Base-by-base conservation (phyloP, 2,888 invertebrate species). In the Brassicogethes aeneus region DNA sequence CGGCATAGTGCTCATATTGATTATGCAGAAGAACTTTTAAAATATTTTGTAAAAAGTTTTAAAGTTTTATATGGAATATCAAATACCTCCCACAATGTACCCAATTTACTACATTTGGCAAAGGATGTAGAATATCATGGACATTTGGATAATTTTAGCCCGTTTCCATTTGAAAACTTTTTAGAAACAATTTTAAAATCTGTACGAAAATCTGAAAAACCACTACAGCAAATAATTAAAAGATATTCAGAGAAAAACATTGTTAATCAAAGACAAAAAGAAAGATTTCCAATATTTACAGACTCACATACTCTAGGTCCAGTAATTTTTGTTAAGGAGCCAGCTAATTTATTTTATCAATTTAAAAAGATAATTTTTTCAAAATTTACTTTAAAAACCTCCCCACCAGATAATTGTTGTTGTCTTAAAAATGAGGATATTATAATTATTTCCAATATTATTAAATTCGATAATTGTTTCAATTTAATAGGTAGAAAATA, bases 1-100 rank as follows among this genome's bases (percentile, higher is more conserved):
- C 23, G 23, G 23, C 23, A 23, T 23, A 23, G 7, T 23, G 23
- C 23, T 23, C 23, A 7, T 23, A 23, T 23, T 7, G 10, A 23
- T 23, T 23, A 23, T 23, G 23, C 23, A 23, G 23, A 23, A 23
- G 23, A 23, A 23, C 10, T 23, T 23, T 23, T 23, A 10, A 5
- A 23, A 23, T 23, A 23, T 23, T 23, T 23, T 23, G 23, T 23
- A 23, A 23, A 23, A 23, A 23, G 23, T 23, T 23, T 23, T 23
- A 5, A 23, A 23, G 10, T 10, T 23, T 23, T 23, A 23, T 23
- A 23, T 10, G 23, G 23, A 23, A 23, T 23, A 23, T 23, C 10
- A 23, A 23, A 23, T 23, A 23, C 23, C 23, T 23, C 23, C 23
- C 23, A 23, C 23, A 23, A 23, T 23, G 23, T 23, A 7, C 23